phyloP scores from a whole-genome alignment of 2,888 invertebrate genomes.

The Ichneumoninae sp. region DNA sequence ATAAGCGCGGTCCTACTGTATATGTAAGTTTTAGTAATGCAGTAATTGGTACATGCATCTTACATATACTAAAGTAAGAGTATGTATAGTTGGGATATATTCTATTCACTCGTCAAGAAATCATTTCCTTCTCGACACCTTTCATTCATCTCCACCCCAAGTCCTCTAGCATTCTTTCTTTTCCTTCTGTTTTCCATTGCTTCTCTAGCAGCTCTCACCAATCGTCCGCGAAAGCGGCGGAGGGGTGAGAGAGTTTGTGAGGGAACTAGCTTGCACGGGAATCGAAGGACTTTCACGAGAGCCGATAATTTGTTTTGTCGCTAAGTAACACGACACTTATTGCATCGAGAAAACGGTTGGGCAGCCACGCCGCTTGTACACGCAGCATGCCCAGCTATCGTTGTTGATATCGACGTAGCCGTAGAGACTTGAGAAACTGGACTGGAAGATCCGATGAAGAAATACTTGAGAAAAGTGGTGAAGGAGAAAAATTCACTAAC shows the following conservation, averaged over 20 bases:
- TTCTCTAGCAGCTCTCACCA: slow-evolving; percentile 11
- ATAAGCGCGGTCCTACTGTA: too few relatives aligned
- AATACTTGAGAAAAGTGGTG: slow-evolving; percentile 46
- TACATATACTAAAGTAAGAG: too few relatives aligned
- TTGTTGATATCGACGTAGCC: slow-evolving; percentile 13
- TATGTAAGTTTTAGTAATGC: too few relatives aligned
- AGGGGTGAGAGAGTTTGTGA: slow-evolving; percentile 19
- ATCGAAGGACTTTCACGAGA: slow-evolving; percentile 45
- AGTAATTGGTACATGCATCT: too few relatives aligned
- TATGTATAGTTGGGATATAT: too few relatives aligned
- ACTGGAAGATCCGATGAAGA: slow-evolving; percentile 23
- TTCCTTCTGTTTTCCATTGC: slow-evolving; percentile 21
- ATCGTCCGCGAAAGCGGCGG: slow-evolving; percentile 6
- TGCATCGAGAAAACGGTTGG: slow-evolving; percentile 61
- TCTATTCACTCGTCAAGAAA: too few relatives aligned
- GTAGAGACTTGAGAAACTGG: slow-evolving; percentile 28
- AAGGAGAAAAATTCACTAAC: slow-evolving; percentile 28
- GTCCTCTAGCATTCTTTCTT: slow-evolving; percentile 27
- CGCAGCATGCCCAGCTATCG: neutral
- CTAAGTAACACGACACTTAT: slow-evolving; percentile 74
- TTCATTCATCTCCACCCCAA: slow-evolving; percentile 23
- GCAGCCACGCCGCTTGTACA: slow-evolving; percentile 15
- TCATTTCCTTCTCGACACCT: slow-evolving; percentile 8
- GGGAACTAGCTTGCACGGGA: slow-evolving; percentile 7
- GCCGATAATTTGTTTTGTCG: slow-evolving; percentile 74